Percentiles rank a stretch among this genome's conserved stretches.
These are phyloP conservation scores for Pogonognathellus flavescens DNA, from an alignment of 1,140 invertebrate genomes.

Conservation along the genomic window DNA sequence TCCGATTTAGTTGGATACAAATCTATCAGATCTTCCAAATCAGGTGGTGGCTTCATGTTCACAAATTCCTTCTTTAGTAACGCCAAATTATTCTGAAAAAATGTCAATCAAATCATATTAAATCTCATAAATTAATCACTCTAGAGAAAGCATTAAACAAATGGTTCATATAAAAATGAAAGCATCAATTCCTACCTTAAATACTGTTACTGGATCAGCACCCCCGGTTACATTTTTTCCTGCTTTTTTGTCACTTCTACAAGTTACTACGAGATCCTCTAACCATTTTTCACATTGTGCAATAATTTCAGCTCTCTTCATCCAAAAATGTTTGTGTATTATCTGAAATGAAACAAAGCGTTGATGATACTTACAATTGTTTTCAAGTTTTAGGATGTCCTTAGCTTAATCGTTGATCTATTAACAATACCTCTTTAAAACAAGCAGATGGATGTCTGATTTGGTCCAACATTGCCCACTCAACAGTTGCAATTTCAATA, in stretches of 20 bases:
- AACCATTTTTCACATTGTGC: constrained; percentile 92
- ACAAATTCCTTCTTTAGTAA: constrained; percentile 72
- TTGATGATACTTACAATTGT: too few relatives aligned
- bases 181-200: constrained; percentile 75
- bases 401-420: too few relatives aligned
- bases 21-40: constrained; percentile 67
- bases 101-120: background rate
- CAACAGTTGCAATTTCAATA: constrained; percentile 93
- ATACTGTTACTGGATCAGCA: constrained; percentile 75
- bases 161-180: background rate
- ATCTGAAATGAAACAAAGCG: constrained; percentile 74
- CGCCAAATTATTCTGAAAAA: constrained; percentile 71
- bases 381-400: too few relatives aligned
- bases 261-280: constrained; percentile 80
- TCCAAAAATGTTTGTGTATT: constrained; percentile 94
- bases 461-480: constrained; percentile 97
- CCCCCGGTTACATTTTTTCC: constrained; percentile 82
- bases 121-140: too few relatives aligned
- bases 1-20: constrained; percentile 16
- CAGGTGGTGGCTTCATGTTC: constrained; percentile 71
- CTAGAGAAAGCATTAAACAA: background rate
- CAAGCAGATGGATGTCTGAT: constrained; percentile 91
- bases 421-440: constrained; percentile 85
- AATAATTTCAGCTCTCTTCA: constrained; percentile 92
- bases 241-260: constrained; percentile 81